Evolutionary conservation across 2,797 vertebrate species (phyloP).

Genomic region (Poecile montanus): DNA sequence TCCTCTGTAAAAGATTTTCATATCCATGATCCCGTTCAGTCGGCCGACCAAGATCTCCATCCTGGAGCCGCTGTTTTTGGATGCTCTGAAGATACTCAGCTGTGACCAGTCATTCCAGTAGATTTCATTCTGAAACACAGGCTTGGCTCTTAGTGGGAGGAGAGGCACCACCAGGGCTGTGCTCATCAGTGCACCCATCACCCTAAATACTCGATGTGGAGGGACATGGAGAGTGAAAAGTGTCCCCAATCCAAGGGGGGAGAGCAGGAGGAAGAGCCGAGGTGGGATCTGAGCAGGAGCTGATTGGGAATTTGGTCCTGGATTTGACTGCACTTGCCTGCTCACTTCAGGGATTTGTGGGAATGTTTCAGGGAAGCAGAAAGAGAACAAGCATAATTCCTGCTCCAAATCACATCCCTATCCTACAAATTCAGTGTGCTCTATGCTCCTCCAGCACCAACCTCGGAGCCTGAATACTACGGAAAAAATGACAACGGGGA

Average conservation of each 20-base stretch:
- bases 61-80: conserved; percentile 85
- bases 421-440: background rate
- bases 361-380: background rate
- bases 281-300: background rate
- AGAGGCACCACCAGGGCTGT: fast-evolving
- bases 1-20: conserved; percentile 97
- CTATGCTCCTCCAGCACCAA: fast-evolving
- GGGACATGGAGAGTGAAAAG: background rate
- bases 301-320: background rate
- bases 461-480: fast-evolving
- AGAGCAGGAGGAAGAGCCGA: background rate
- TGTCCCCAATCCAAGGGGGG: background rate
- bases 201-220: fast-evolving
- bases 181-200: background rate
- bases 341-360: background rate
- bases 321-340: background rate
- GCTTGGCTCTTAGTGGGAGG: background rate
- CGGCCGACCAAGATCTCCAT: conserved; percentile 88
- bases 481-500: fast-evolving
- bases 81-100: conserved; percentile 95
- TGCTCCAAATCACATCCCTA: background rate
- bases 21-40: conserved; percentile 95
- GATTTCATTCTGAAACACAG: conserved; percentile 87
- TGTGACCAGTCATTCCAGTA: conserved; percentile 99
- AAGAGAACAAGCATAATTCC: fast-evolving